Base-by-base conservation (phyloP, 2,888 invertebrate genomes). In the Monoplex corrugatus region DNA sequence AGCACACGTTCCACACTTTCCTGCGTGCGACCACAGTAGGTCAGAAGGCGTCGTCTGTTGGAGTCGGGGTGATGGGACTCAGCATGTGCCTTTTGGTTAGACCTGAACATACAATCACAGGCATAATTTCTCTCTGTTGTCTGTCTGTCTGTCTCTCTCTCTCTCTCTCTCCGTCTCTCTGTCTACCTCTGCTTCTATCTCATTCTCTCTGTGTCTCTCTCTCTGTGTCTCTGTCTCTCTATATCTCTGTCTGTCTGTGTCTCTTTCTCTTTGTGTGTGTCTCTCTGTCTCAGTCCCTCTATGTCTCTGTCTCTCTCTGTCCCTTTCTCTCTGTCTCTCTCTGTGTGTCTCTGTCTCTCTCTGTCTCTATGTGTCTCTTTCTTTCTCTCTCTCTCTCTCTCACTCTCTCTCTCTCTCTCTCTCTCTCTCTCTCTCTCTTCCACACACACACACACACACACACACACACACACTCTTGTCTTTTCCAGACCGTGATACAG, bases 11-110 rank as follows among this genome's bases (percentile, higher is more conserved):
- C 97, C 40, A 98, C 98, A 13, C 98, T 98, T 85, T 97, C 97
- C 95, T 98, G 97, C 0, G 98, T 98, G 93, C 99, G 97, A 28
- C 99, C 99, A 8, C 98, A 98, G 89, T 98, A 97, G 45, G 97
- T 96, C 86, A 98, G 97, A 68, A 98, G 96, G 92, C 98, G 97
- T 6, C 98, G 97, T 82, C 97, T 97, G 23, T 97, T 93, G 96
- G 97, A 72, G n/a, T 94, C 94, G 19, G 92, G 89, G 91, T 94
- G 94, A 23, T 57, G 84, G 28, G 90, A 85, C 10, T n/a, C n/a
- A n/a, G 75, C 84, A 28, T 87, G 90, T 23, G 90, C 72, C 45
- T 93, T 89, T 40, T 89, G 68, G 86, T 93, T 92, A 10, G 98
- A 98, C 95, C 90, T 90, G 45, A 5, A 75, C 45, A 83, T 35